phyloP scores from a whole-genome alignment of 2,797 vertebrate genomes.

The Phrynocephalus guinanensis region DNA sequence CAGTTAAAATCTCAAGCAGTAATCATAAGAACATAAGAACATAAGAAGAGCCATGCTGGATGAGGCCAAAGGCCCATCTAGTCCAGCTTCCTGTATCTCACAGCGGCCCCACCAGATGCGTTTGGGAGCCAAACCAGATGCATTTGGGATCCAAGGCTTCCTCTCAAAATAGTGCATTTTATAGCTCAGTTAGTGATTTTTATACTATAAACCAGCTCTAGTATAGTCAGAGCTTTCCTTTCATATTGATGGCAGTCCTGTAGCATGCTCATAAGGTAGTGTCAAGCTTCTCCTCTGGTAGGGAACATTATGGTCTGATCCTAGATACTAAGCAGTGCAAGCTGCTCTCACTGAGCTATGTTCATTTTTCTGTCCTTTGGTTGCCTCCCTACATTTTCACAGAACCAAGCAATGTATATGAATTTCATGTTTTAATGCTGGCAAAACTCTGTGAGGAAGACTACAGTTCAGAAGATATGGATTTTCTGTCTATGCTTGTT shows the following conservation, averaged over 20 bases:
- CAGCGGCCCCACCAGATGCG: too few species aligned
- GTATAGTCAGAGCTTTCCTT: background rate
- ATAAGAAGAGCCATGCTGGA: too few species aligned
- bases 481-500: too few species aligned
- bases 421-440: too few species aligned
- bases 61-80: too few species aligned
- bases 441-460: too few species aligned
- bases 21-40: too few species aligned
- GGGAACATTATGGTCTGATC: background rate
- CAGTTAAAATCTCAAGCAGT: background rate
- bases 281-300: background rate
- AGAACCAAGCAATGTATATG: too few species aligned
- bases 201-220: background rate
- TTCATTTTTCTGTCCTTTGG: background rate
- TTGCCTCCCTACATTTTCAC: background rate
- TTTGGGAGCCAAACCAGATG: too few species aligned
- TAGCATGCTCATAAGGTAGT: too few species aligned
- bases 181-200: background rate
- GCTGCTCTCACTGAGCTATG: background rate
- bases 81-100: too few species aligned
- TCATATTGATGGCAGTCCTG: background rate
- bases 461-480: too few species aligned
- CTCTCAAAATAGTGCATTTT: background rate
- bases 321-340: background rate
- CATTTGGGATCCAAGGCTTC: background rate